Conservation (phyloP, 2,113 vertebrate species). For the Ptilonorhynchus violaceus region DNA sequence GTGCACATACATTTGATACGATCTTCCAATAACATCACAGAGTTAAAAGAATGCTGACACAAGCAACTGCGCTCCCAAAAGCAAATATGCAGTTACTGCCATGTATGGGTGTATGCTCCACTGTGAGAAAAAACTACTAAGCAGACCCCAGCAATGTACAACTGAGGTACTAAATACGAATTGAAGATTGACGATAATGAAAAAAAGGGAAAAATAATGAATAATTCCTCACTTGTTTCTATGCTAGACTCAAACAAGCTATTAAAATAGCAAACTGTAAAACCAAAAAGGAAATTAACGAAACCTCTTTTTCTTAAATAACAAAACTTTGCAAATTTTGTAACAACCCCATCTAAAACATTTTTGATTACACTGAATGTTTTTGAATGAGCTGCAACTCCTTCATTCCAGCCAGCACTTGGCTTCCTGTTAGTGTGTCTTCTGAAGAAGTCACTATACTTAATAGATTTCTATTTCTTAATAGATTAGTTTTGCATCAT, state of each 20-base stretch:
- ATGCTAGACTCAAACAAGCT: background rate
- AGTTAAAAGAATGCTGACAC: background rate
- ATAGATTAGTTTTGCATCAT: background rate
- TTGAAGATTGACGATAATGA: background rate
- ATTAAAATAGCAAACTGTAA: background rate
- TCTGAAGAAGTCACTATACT: background rate
- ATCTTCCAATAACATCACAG: background rate
- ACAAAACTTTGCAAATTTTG: background rate
- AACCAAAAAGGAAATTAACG: background rate
- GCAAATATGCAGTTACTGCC: background rate
- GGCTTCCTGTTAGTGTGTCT: background rate
- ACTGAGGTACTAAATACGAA: background rate
- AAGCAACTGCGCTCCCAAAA: background rate
- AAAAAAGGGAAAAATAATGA: background rate
- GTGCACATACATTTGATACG: background rate
- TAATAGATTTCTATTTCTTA: background rate
- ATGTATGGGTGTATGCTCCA: background rate
- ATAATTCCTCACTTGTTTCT: background rate
- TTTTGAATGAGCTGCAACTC: background rate
- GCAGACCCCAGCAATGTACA: background rate
- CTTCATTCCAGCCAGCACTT: background rate
- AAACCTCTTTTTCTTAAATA: background rate
- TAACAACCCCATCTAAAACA: background rate
- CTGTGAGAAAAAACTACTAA: background rate
- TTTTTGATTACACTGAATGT: background rate